A percentile compares a stretch with the other conserved stretches of the same genome.
Conservation (phyloP, 37 sponge, comb jelly and placozoan genomes). For the Spongia lamella region DNA sequence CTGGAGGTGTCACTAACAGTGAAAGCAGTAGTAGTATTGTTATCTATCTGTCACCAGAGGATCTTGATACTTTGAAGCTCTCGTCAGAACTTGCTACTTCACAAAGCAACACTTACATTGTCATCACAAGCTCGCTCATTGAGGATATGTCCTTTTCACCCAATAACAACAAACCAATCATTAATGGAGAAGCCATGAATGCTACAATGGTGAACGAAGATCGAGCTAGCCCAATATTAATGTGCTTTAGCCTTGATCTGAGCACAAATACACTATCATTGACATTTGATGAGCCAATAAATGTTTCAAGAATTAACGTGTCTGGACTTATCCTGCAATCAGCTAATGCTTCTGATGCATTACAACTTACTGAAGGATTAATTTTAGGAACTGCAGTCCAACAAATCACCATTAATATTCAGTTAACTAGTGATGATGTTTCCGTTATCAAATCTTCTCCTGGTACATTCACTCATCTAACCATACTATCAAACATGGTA, state of each 20-base stretch:
- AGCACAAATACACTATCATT: constrained; percentile 48
- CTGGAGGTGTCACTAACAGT: constrained; percentile 43
- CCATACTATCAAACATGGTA: constrained; percentile 22
- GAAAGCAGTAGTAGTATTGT: constrained; percentile 44
- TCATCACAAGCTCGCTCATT: constrained; percentile 43
- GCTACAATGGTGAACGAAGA: constrained; percentile 48
- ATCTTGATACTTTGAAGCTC: constrained; percentile 56
- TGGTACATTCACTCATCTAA: constrained; percentile 20
- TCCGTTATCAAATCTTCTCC: constrained; percentile 41
- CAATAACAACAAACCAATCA: constrained; percentile 51
- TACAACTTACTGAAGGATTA: constrained; percentile 40
- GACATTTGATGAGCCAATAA: constrained; percentile 84
- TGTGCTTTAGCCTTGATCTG: constrained; percentile 58
- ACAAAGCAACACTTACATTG: constrained; percentile 53
- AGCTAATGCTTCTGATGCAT: constrained; percentile 6
- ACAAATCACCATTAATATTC: background rate
- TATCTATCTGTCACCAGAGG: constrained; percentile 45
- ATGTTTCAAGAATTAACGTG: constrained; percentile 42
- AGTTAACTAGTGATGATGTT: constrained; percentile 46
- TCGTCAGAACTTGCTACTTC: constrained; percentile 61
- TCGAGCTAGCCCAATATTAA: constrained; percentile 52
- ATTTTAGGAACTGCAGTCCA: constrained; percentile 17
- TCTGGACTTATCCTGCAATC: constrained; percentile 43
- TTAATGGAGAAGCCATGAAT: constrained; percentile 29
- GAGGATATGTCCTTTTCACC: constrained; percentile 69